A percentile compares a stretch with the other conserved stretches of the same genome.
Conservation (phyloP, 2,113 vertebrate genomes). For the Hippocampus comes region DNA sequence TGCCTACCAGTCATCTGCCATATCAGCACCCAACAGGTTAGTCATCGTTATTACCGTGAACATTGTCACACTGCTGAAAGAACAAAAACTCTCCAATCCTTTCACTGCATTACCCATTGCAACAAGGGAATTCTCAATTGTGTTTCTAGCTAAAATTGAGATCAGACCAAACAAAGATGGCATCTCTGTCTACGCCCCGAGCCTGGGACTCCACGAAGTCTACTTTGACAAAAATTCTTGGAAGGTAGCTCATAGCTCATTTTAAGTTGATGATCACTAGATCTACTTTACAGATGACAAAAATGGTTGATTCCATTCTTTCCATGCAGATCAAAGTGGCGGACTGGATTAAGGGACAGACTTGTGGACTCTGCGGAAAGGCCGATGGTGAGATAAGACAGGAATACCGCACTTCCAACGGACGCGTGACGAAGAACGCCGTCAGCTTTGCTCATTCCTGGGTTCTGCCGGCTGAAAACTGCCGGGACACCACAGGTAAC, state of each 20-base stretch:
- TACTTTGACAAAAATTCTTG: conserved; percentile 45
- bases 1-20: conserved; percentile 52
- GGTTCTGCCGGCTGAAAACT: conserved; percentile 72
- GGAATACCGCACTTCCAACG: conserved; percentile 72
- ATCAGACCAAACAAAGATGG: conserved; percentile 48
- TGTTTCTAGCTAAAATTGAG: conserved; percentile 46
- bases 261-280: neutral
- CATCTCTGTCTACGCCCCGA: conserved; percentile 50
- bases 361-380: conserved; percentile 78
- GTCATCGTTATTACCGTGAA: neutral
- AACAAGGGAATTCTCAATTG: neutral
- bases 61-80: neutral
- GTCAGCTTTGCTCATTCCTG: conserved; percentile 76
- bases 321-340: conserved; percentile 69
- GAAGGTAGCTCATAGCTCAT: conserved; percentile 31
- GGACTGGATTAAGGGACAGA: conserved; percentile 80
- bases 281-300: neutral
- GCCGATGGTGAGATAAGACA: conserved; percentile 72
- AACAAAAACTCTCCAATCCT: neutral
- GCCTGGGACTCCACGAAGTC: conserved; percentile 63
- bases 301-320: conserved; percentile 1
- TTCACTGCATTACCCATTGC: neutral
- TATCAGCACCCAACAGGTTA: conserved; percentile 60
- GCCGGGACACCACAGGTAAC: conserved; percentile 55
- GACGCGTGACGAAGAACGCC: conserved; percentile 60